A percentile compares a stretch with the other conserved stretches of the same genome.
Conservation (phyloP, 2,888 invertebrate species). For the Coleophora flavipennella region DNA sequence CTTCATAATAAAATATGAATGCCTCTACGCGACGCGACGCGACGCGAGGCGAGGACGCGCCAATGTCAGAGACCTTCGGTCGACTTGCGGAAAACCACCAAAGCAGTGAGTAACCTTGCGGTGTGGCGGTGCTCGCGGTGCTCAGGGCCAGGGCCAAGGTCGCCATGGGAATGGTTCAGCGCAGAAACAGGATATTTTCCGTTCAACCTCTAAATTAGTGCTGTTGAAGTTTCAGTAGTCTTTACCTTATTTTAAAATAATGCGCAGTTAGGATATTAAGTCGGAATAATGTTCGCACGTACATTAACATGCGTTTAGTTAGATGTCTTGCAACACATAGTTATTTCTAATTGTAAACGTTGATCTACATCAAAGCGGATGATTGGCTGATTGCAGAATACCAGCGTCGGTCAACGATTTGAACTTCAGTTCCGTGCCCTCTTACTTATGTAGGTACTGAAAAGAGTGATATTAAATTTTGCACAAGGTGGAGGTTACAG, state of each 20-base stretch:
- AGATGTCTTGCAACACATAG: background rate
- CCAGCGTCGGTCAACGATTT: constrained; percentile 25
- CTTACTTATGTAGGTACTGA: constrained; percentile 22
- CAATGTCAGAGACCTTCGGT: constrained; percentile 41
- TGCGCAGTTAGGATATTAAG: too few relatives aligned
- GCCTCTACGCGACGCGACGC: too few relatives aligned
- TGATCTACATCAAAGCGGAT: too few relatives aligned
- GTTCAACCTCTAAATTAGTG: constrained; percentile 15
- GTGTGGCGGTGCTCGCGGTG: too few relatives aligned
- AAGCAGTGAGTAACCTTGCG: constrained; percentile 45
- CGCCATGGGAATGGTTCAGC: constrained; percentile 30
- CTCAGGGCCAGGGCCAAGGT: too few relatives aligned
- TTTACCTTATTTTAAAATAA: too few relatives aligned
- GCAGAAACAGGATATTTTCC: constrained; percentile 39
- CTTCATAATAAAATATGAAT: too few relatives aligned
- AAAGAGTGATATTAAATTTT: constrained; percentile 51
- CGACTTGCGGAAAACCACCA: constrained; percentile 53
- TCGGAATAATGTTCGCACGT: too few relatives aligned
- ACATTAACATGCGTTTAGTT: too few relatives aligned
- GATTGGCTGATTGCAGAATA: too few relatives aligned
- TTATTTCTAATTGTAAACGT: background rate
- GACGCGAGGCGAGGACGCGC: too few relatives aligned
- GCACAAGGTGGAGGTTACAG: constrained; percentile 49
- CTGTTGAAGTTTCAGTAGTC: constrained; percentile 4
- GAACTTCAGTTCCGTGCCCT: constrained; percentile 30